These are phyloP conservation scores for Phrynosoma platyrhinos DNA, from an alignment of 2,113 vertebrate genomes.

Conservation along the genomic window DNA sequence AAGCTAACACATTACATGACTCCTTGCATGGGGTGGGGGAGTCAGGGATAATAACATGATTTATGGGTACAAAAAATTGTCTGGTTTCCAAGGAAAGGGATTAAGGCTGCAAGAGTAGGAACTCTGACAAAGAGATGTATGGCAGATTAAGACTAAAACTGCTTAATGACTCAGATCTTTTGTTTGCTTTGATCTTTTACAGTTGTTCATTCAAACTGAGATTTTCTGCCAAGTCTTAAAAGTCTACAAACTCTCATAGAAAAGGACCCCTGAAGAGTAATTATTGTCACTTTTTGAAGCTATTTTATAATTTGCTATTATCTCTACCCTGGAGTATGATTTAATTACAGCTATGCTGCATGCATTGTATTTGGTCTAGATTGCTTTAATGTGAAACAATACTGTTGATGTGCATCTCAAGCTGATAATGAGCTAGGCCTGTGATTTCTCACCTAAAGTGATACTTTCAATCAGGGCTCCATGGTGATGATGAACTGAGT, in stretches of 20 bases:
- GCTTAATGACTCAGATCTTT: slow-evolving; percentile 4
- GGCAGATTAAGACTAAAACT: slow-evolving; percentile 26
- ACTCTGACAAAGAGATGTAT: slow-evolving; percentile 5
- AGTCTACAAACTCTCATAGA: slow-evolving; percentile 56
- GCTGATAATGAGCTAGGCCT: slow-evolving; percentile 62
- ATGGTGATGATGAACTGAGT: slow-evolving; percentile 55
- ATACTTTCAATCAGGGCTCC: slow-evolving; percentile 52
- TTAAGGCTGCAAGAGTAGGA: slow-evolving; percentile 5
- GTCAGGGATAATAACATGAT: background rate
- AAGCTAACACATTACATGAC: background rate
- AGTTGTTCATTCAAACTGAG: slow-evolving; percentile 36
- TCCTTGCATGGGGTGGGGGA: background rate
- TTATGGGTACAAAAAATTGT: slow-evolving; percentile 16
- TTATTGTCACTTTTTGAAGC: slow-evolving; percentile 59
- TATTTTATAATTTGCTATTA: slow-evolving; percentile 64
- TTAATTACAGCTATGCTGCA: slow-evolving; percentile 67
- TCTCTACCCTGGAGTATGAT: slow-evolving; percentile 62
- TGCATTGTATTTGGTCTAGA: slow-evolving; percentile 63
- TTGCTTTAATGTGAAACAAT: slow-evolving; percentile 41
- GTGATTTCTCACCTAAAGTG: slow-evolving; percentile 57
- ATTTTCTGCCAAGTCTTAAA: slow-evolving; percentile 56
- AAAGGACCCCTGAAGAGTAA: slow-evolving; percentile 56
- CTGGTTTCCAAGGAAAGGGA: slow-evolving; percentile 27
- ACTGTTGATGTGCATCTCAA: slow-evolving; percentile 57
- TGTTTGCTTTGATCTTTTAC: slow-evolving; percentile 58